Base-by-base conservation (phyloP, 2,113 vertebrate genomes). In the Cacatua alba region DNA sequence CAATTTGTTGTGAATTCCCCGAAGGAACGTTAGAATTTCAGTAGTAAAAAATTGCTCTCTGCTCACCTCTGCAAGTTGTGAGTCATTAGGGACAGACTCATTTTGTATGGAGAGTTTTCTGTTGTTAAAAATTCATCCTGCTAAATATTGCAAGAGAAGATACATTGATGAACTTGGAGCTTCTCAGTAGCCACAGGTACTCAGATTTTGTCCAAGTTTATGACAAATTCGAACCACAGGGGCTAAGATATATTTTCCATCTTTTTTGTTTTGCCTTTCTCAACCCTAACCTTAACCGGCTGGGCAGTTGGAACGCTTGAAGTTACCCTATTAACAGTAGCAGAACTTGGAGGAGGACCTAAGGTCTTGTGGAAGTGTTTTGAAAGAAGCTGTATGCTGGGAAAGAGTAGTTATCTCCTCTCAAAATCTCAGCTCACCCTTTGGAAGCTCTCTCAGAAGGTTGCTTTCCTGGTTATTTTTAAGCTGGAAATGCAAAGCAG, bases 1-100 rank as follows among this genome's bases (percentile, higher is more conserved):
- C 64, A 83, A 70, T 83, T 88, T 75, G 24, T 77, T 93, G 69
- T 76, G 71, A 81, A 86, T 59, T 33, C 55, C 76, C 79, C 4
- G 11, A 55, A 80, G 65, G 85, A 90, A 75, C 55, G 60, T 86
- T 95, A 95, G 94, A 93, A 80, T 95, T 94, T 92, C 92, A 94
- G 60, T 24, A 82, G 51, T 71, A 41, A 80, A 86, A 80, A 60
- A 67, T 77, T 80, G 82, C 21, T 67, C 71, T 94, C 84, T 95
- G 87, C 63, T 96, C 92, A 86, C 67, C 55, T 94, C 82, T 86
- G 68, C 82, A 93, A 92, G 49, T n/a, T 52, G 67, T 46, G 72
- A 75, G 35, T 49, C 90, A 83, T 68, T 92, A 78, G 82, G 85
- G 85, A 83, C 49, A 60, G 53, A 35, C 28, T 91, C 71, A 48